Evolutionary conservation across 2,888 invertebrate genomes (phyloP).

Genomic region (Epistrophella euchroma): DNA sequence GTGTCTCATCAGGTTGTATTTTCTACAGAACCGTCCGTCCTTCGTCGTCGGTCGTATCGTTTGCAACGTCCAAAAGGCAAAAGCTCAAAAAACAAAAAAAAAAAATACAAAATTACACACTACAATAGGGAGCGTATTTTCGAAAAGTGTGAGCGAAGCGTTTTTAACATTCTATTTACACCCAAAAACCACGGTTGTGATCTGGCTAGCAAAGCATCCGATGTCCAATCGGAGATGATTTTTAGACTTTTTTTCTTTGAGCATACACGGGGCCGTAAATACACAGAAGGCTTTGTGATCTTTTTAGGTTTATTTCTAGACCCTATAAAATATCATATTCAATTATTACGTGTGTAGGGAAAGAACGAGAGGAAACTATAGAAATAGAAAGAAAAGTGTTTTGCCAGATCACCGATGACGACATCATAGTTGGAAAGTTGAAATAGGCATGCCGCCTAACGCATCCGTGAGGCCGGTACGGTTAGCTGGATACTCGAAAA

Average conservation of each 20-base stretch:
- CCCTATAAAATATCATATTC: constrained; percentile 70
- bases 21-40: constrained; percentile 57
- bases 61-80: constrained; percentile 49
- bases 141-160: constrained; percentile 48
- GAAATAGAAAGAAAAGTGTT: constrained; percentile 14
- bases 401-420: constrained; percentile 45
- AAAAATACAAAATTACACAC: constrained; percentile 44
- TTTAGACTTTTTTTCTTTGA: constrained; percentile 10
- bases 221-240: constrained; percentile 58
- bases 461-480: constrained; percentile 34
- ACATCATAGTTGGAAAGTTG: constrained; percentile 37
- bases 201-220: constrained; percentile 43
- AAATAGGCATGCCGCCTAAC: constrained; percentile 28
- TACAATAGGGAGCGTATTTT: constrained; percentile 67
- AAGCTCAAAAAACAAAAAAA: constrained; percentile 17
- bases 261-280: constrained; percentile 24
- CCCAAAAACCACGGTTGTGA: constrained; percentile 45
- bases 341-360: constrained; percentile 31
- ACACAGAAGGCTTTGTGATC: constrained; percentile 62
- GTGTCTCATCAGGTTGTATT: constrained; percentile 15
- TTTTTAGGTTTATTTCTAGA: constrained; percentile 70
- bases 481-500: constrained; percentile 45
- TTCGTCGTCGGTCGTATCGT: constrained; percentile 56
- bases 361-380: constrained; percentile 14
- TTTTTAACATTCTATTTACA: constrained; percentile 68